These are phyloP conservation scores for Pristis pectinata DNA, from an alignment of 2,797 vertebrate genomes.

Conservation along the genomic window DNA sequence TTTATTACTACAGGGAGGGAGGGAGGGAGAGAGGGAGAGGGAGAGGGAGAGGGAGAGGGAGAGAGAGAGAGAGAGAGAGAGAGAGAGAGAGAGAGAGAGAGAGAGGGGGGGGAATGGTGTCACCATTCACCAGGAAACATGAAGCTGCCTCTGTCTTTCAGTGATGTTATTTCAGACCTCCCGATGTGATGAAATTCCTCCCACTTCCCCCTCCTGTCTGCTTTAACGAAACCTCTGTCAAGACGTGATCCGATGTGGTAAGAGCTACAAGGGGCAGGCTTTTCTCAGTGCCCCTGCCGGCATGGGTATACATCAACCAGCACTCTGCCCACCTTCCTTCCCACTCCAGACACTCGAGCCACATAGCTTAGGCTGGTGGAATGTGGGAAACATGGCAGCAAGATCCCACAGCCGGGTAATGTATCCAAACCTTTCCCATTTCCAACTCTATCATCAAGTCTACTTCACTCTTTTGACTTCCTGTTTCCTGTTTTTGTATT, in stretches of 20 bases:
- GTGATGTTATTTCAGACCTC: no score
- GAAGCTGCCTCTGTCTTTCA: neutral
- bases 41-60: neutral
- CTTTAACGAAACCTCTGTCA: no score
- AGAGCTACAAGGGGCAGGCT: neutral
- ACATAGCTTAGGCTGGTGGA: neutral
- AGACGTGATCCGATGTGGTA: no score
- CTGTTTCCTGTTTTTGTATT: neutral
- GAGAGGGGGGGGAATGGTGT: neutral
- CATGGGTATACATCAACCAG: no score
- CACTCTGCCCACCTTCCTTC: neutral
- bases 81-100: neutral
- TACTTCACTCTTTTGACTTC: neutral
- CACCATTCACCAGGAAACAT: neutral
- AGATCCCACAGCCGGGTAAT: neutral
- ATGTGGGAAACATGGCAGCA: neutral
- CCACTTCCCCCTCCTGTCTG: no score
- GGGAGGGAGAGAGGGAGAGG: neutral
- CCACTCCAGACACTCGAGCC: neutral
- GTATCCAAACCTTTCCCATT: neutral
- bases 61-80: neutral
- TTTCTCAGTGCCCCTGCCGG: neutral
- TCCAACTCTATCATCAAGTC: neutral
- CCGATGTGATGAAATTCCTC: no score
- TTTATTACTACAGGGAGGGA: constrained; percentile 38